These are phyloP conservation scores for Rotaria socialis DNA, from an alignment of 2,888 invertebrate genomes.

Conservation along the genomic window DNA sequence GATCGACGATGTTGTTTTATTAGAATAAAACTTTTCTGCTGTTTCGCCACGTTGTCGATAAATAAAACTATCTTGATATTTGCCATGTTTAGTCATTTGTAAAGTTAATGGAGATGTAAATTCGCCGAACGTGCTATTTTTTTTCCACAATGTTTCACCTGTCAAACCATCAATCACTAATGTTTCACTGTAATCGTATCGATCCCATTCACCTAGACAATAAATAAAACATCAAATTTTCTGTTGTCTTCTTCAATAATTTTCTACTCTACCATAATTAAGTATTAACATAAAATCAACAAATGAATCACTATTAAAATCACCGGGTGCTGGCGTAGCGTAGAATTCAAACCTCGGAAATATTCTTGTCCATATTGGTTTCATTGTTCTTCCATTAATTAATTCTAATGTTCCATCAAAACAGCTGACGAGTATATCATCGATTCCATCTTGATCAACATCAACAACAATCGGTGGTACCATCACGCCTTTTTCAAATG, in stretches of 20 bases:
- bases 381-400: slow-evolving; percentile 53
- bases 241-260: not conserved
- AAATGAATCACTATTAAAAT: slow-evolving; percentile 38
- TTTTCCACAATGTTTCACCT: slow-evolving; percentile 34
- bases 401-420: slow-evolving; percentile 54
- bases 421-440: slow-evolving; percentile 54
- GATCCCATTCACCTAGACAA: slow-evolving; percentile 38
- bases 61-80: slow-evolving; percentile 37
- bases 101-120: slow-evolving; percentile 40
- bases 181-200: slow-evolving; percentile 30
- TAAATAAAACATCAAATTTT: not conserved
- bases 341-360: slow-evolving; percentile 54
- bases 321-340: slow-evolving; percentile 50
- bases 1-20: not conserved
- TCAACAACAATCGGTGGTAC: slow-evolving; percentile 55
- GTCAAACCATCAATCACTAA: slow-evolving; percentile 35
- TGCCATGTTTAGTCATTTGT: slow-evolving; percentile 6
- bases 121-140: slow-evolving; percentile 4
- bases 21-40: not conserved
- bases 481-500: slow-evolving; percentile 53
- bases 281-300: slow-evolving; percentile 40
- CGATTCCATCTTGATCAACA: slow-evolving; percentile 52
- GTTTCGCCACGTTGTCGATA: slow-evolving; percentile 19
- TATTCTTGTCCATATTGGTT: slow-evolving; percentile 51
- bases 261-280: not conserved